Conservation (phyloP, 1,140 invertebrate genomes). For the Acromyrmex heyeri region DNA sequence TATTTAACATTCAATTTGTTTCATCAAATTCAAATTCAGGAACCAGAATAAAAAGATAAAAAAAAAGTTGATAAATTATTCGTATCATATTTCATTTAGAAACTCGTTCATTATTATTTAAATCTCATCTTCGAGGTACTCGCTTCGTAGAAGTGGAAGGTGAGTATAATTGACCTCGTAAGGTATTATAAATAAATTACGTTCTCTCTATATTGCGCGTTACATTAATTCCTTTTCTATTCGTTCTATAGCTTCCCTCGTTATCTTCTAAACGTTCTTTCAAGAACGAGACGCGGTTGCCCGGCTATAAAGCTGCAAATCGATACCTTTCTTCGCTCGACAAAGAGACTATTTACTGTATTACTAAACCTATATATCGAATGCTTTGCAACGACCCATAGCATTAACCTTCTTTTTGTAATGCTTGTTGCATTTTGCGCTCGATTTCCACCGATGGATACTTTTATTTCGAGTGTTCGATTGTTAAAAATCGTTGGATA, state of each 20-base stretch:
- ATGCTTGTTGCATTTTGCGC: slow-evolving; percentile 30
- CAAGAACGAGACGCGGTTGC: slow-evolving; percentile 58
- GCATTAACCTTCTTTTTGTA: slow-evolving; percentile 67
- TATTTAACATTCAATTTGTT: background rate
- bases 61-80: background rate
- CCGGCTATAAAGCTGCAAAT: slow-evolving; percentile 48
- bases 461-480: slow-evolving; percentile 38
- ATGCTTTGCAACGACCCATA: slow-evolving; percentile 43
- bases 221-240: slow-evolving; percentile 43
- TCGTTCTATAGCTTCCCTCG: slow-evolving; percentile 14
- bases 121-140: background rate
- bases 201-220: slow-evolving; percentile 4
- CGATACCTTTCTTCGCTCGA: slow-evolving; percentile 68
- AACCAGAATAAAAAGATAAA: background rate
- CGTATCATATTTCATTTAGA: background rate
- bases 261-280: slow-evolving; percentile 69
- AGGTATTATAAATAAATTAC: slow-evolving; percentile 44
- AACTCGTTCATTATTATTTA: slow-evolving; percentile 6
- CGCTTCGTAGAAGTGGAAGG: background rate
- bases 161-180: slow-evolving; percentile 28
- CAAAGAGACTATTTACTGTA: slow-evolving; percentile 73
- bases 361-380: slow-evolving; percentile 65
- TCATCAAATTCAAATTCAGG: slow-evolving; percentile 8
- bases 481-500: slow-evolving; percentile 49
- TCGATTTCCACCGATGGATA: slow-evolving; percentile 62